Conservation (phyloP, 2,888 invertebrate species). For the Campoplex nolae region DNA sequence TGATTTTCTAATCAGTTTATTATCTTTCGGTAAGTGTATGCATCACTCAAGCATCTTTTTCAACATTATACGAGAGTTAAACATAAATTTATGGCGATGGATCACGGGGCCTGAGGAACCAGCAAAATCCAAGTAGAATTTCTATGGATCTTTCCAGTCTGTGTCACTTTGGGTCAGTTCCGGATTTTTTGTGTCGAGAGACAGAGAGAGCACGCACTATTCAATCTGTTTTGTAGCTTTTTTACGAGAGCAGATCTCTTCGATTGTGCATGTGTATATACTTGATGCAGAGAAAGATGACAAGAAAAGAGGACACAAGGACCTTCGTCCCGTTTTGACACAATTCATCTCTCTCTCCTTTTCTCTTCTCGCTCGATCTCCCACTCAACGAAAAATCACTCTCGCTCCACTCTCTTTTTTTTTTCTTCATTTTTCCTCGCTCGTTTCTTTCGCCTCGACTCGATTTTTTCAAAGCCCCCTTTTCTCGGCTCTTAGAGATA, state of each 20-base stretch:
- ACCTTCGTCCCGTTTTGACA: slow-evolving; percentile 74
- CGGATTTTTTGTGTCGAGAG: slow-evolving; percentile 66
- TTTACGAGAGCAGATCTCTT: slow-evolving; percentile 68
- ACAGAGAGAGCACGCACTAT: slow-evolving; percentile 67
- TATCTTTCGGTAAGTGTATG: slow-evolving; percentile 14
- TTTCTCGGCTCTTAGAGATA: slow-evolving; percentile 62
- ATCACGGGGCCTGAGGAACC: neutral
- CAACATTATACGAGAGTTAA: neutral
- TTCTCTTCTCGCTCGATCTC: slow-evolving; percentile 36
- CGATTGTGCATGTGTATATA: slow-evolving; percentile 58
- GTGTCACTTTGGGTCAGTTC: slow-evolving; percentile 76
- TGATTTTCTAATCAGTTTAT: slow-evolving; percentile 28
- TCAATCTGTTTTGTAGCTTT: slow-evolving; percentile 75
- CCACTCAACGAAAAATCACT: slow-evolving; percentile 48
- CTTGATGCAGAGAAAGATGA: slow-evolving; percentile 22
- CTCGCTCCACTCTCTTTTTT: slow-evolving; percentile 37
- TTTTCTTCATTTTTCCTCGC: slow-evolving; percentile 46
- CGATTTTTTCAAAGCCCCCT: slow-evolving; percentile 66
- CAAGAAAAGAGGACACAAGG: slow-evolving; percentile 68
- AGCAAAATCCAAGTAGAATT: slow-evolving; percentile 6
- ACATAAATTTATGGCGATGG: slow-evolving; percentile 3
- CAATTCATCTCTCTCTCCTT: slow-evolving; percentile 52
- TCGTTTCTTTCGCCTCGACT: slow-evolving; percentile 43
- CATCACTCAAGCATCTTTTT: neutral
- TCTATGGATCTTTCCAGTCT: slow-evolving; percentile 11